These are phyloP conservation scores for Menidia beryllina DNA, from an alignment of 2,113 vertebrate species.

Conservation along the genomic window DNA sequence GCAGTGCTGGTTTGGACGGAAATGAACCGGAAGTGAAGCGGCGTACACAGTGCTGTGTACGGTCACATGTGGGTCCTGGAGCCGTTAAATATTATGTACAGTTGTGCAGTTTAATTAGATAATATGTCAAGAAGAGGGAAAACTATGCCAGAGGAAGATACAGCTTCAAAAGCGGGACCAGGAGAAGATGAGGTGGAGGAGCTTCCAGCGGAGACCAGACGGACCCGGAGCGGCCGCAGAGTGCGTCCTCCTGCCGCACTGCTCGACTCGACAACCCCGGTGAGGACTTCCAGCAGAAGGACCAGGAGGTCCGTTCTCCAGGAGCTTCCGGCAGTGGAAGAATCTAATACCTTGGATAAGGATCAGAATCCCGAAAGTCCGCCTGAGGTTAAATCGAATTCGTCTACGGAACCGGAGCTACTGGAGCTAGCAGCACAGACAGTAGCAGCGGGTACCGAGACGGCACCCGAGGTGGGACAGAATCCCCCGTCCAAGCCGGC, in stretches of 20 bases:
- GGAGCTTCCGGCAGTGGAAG: conserved; percentile 48
- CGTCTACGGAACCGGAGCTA: conserved; percentile 1
- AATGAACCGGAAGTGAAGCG: conserved; percentile 31
- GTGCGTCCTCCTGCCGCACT: conserved; percentile 62
- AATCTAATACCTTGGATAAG: background rate
- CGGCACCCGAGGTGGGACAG: background rate
- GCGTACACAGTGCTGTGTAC: background rate
- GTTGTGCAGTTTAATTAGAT: background rate
- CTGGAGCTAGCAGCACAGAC: background rate
- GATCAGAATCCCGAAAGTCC: background rate
- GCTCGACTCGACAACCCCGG: conserved; percentile 25
- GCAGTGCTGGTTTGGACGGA: background rate
- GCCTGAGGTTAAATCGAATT: conserved; percentile 5
- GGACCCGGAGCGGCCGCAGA: conserved; percentile 80
- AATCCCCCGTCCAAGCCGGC: background rate
- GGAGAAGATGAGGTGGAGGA: conserved; percentile 36
- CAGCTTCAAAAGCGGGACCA: background rate
- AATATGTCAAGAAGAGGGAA: conserved; percentile 58
- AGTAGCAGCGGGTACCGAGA: background rate
- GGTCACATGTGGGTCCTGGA: conserved; percentile 55
- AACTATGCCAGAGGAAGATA: background rate
- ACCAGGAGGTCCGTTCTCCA: conserved; percentile 71
- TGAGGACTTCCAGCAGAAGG: conserved; percentile 66
- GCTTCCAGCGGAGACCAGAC: conserved; percentile 47
- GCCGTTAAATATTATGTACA: background rate